Conservation (phyloP, 2,888 invertebrate species). For the Patella ulyssiponensis region DNA sequence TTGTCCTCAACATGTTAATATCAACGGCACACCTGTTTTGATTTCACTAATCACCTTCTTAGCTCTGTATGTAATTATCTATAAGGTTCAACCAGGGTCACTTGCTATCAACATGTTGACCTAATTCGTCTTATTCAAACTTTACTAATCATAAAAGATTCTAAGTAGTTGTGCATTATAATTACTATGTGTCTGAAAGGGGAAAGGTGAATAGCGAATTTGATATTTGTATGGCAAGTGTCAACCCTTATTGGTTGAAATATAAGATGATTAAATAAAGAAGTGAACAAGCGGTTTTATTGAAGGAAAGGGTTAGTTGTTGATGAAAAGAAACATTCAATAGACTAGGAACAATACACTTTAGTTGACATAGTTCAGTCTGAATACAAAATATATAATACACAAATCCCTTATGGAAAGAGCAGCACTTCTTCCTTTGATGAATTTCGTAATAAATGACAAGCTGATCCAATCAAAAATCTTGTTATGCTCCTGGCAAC, state of each 20-base stretch:
- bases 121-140: slow-evolving; percentile 17
- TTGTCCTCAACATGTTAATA: slow-evolving; percentile 15
- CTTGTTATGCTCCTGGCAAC: no score
- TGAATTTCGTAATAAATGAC: no score
- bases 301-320: no score
- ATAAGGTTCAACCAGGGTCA: slow-evolving; percentile 22
- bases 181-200: slow-evolving; percentile 25
- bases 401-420: no score
- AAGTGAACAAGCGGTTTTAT: neutral
- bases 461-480: no score
- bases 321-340: no score
- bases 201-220: slow-evolving; percentile 26
- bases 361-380: no score
- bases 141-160: neutral
- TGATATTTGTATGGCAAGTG: slow-evolving; percentile 20
- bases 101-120: slow-evolving; percentile 15
- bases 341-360: no score
- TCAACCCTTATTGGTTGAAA: slow-evolving; percentile 23
- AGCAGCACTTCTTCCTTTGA: no score
- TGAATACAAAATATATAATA: no score
- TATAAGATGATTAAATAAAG: slow-evolving; percentile 29
- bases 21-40: slow-evolving; percentile 27
- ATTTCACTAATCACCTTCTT: slow-evolving; percentile 34
- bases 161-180: slow-evolving; percentile 27
- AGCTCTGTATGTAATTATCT: slow-evolving; percentile 29